Evolutionary conservation across 64 coral and sea anemone species (phyloP), one percentile per base, ranked within the genome.

Genomic region (Acropora tenuis): DNA sequence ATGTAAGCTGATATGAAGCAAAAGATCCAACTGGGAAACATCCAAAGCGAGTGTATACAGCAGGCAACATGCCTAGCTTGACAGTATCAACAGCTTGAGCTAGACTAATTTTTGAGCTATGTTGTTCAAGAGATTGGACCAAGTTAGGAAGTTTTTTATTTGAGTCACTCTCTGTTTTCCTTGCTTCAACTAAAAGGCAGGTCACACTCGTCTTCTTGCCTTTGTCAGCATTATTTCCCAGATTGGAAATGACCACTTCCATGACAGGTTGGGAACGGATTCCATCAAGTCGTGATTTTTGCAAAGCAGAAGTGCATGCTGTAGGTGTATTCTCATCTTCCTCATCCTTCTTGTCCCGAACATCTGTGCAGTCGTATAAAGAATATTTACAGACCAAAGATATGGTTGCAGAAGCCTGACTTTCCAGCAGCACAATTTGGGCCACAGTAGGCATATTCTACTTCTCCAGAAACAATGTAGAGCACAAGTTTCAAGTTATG

Each of bases 1-100:
- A 91, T 60, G 67, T 7, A 1, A 96, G 72, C 73, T 96, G 94
- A 47, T 96, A 96, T 59, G 94, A 92, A 0, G 86, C 94, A 96
- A 50, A 96, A 13, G 94, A 96, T 9, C 90, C 94, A 92, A 84
- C 71, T 48, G 94, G 90, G 47, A 20, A 92, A 20, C 83, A 9
- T 73, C 86, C 94, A 96, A 77, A 96, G 2, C 85, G 78, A 44
- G 90, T 96, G 42, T 91, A 43, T 53, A 89, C 49, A 43, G 45
- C 45, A 72, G 80, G 87, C 47, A 86, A 77, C 55, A 13, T 86
- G 8, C 82, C 18, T 5, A 91, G 13, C 3, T 52, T 66, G 1
- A 46, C 15, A 40, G 78, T 58, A 44, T 92, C 90, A 19, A 91
- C 68, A 78, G 90, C 82, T 41, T 90, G 92, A 55, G 74, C 58